Conservation (phyloP, 2,797 vertebrate species). For the Xerus rutilus region DNA sequence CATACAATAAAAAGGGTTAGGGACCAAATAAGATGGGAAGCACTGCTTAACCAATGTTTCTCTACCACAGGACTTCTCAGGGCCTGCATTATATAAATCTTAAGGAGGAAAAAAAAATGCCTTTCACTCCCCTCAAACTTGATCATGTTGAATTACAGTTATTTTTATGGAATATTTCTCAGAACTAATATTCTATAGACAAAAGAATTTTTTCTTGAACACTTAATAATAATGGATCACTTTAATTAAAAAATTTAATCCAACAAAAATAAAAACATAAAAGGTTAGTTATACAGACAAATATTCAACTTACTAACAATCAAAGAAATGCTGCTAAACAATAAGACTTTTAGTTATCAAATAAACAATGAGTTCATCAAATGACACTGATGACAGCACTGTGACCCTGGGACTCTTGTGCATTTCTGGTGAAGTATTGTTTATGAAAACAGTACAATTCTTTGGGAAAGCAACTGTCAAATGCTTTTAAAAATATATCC, state of each 20-base stretch:
- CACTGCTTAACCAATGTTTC: not conserved
- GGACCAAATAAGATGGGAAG: not conserved
- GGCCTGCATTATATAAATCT: not conserved
- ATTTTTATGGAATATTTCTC: conserved; percentile 31
- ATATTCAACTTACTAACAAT: conserved; percentile 49
- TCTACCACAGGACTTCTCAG: not conserved
- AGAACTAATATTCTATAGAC: conserved; percentile 13
- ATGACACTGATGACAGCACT: not conserved
- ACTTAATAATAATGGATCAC: conserved; percentile 55
- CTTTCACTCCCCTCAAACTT: not conserved
- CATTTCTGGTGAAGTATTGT: not conserved
- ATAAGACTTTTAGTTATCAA: conserved; percentile 37
- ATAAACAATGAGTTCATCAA: conserved; percentile 5
- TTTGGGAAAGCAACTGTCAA: conserved; percentile 56
- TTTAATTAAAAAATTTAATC: conserved; percentile 27
- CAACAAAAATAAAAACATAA: conserved; percentile 2
- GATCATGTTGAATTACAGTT: not conserved
- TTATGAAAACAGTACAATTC: conserved; percentile 19
- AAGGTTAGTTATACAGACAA: conserved; percentile 13
- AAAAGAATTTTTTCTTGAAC: not conserved
- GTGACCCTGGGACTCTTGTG: not conserved
- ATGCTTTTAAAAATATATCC: conserved; percentile 32
- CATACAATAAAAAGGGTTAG: not conserved
- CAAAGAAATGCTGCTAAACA: conserved; percentile 52
- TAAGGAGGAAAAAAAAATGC: not conserved